Conservation (phyloP, 1,140 invertebrate genomes). For the Sesamia nonagrioides region DNA sequence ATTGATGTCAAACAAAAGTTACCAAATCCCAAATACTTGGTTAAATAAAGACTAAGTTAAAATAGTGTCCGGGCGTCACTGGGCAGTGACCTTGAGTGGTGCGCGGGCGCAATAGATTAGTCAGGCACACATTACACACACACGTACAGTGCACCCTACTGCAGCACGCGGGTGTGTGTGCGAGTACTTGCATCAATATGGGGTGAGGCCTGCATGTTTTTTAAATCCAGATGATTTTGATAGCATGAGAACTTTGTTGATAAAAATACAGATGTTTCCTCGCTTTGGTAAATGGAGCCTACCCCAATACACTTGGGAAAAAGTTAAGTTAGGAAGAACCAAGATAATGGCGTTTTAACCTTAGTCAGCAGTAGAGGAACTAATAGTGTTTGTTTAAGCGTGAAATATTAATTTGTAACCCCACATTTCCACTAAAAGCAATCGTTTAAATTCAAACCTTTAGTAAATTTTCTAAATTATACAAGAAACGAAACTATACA, state of each 20-base stretch:
- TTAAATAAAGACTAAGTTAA: slow-evolving; percentile 63
- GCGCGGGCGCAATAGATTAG: slow-evolving; percentile 77
- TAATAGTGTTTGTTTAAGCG: background rate
- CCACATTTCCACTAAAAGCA: slow-evolving; percentile 16
- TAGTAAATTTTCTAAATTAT: slow-evolving; percentile 18
- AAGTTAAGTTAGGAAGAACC: background rate
- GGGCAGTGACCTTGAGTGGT: slow-evolving; percentile 84
- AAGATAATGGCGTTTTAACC: background rate
- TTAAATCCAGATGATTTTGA: slow-evolving; percentile 40
- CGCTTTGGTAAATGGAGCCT: background rate
- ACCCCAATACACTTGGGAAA: background rate
- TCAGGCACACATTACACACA: slow-evolving; percentile 65
- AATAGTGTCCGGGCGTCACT: slow-evolving; percentile 76
- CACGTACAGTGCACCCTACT: slow-evolving; percentile 47
- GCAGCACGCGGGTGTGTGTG: slow-evolving; percentile 54
- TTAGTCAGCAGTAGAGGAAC: background rate
- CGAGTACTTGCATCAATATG: background rate
- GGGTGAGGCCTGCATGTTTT: slow-evolving; percentile 45
- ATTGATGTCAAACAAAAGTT: background rate
- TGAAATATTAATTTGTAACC: slow-evolving; percentile 18
- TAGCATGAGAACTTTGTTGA: slow-evolving; percentile 17
- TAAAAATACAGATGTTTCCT: background rate
- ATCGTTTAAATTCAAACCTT: slow-evolving; percentile 19
- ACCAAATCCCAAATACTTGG: slow-evolving; percentile 40
- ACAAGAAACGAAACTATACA: slow-evolving; percentile 38